Percentiles rank a stretch among this genome's conserved stretches.
Evolutionary conservation across 2,888 invertebrate genomes (phyloP).

Genomic region (Scotopteryx bipunctaria): DNA sequence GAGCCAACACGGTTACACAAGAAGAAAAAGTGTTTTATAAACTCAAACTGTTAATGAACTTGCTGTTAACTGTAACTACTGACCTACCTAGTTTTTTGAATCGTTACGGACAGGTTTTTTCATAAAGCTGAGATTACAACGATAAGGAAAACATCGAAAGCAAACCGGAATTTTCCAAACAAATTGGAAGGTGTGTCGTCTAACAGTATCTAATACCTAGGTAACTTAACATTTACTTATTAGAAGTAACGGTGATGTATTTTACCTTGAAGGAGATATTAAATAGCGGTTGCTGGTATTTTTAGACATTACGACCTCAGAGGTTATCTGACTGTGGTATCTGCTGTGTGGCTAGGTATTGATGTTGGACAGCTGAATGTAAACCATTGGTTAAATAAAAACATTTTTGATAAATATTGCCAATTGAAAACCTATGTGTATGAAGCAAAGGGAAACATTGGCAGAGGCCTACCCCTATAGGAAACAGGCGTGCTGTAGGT

Average conservation of each 20-base stretch:
- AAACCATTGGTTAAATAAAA: background rate
- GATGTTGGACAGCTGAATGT: background rate
- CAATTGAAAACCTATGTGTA: too few relatives aligned
- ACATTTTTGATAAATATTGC: too few relatives aligned
- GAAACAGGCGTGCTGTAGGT: too few relatives aligned
- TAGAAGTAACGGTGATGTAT: slow-evolving; percentile 3
- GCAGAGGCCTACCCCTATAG: too few relatives aligned
- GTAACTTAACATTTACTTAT: background rate
- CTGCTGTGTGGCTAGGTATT: too few relatives aligned
- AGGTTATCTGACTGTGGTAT: slow-evolving; percentile 12
- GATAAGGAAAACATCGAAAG: background rate
- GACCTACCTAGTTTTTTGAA: background rate
- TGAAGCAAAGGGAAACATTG: too few relatives aligned
- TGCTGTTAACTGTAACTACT: too few relatives aligned
- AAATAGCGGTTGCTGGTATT: slow-evolving; percentile 14
- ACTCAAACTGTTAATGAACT: too few relatives aligned
- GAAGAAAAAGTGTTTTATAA: too few relatives aligned
- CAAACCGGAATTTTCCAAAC: background rate
- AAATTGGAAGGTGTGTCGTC: background rate
- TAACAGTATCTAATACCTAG: background rate
- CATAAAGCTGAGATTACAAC: too few relatives aligned
- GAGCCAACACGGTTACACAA: too few relatives aligned
- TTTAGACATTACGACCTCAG: slow-evolving; percentile 11
- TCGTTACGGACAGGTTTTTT: too few relatives aligned
- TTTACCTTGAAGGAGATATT: slow-evolving; percentile 8